Percentiles rank a stretch among this genome's conserved stretches.
These are phyloP conservation scores for Peromyscus polionotus DNA, from an alignment of 2,113 vertebrate species.

Conservation along the genomic window DNA sequence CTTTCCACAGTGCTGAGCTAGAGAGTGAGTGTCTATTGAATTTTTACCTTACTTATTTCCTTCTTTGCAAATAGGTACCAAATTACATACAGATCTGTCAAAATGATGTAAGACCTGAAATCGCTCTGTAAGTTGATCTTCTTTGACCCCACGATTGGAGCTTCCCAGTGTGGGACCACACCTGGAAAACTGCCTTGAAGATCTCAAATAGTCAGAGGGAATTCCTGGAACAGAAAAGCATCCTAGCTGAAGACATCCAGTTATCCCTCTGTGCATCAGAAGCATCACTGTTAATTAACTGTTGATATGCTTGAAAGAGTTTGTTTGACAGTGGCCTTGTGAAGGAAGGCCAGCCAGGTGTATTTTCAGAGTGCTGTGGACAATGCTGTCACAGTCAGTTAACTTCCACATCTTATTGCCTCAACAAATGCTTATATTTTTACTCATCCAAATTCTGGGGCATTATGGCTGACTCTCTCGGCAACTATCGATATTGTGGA, in stretches of 20 bases:
- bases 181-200: constrained; percentile 71
- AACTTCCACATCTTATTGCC: neutral
- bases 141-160: constrained; percentile 55
- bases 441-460: neutral
- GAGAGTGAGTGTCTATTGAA: constrained; percentile 44
- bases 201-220: constrained; percentile 74
- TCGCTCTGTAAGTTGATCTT: constrained; percentile 70
- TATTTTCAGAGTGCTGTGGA: neutral
- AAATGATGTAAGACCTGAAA: constrained; percentile 75
- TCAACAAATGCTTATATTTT: constrained; percentile 32
- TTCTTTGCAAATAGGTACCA: constrained; percentile 60
- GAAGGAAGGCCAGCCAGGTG: neutral
- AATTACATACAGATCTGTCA: constrained; percentile 70
- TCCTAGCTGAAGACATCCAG: constrained; percentile 58
- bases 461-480: neutral
- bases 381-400: constrained; percentile 39
- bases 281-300: constrained; percentile 60
- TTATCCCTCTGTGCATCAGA: constrained; percentile 48
- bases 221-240: constrained; percentile 71
- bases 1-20: neutral
- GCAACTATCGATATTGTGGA: neutral
- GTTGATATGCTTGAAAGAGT: constrained; percentile 48
- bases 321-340: constrained; percentile 23
- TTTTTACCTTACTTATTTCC: constrained; percentile 20
- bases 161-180: constrained; percentile 72